Evolutionary conservation across 1,140 invertebrate genomes (phyloP).

Genomic region (Sitodiplosis mosellana): DNA sequence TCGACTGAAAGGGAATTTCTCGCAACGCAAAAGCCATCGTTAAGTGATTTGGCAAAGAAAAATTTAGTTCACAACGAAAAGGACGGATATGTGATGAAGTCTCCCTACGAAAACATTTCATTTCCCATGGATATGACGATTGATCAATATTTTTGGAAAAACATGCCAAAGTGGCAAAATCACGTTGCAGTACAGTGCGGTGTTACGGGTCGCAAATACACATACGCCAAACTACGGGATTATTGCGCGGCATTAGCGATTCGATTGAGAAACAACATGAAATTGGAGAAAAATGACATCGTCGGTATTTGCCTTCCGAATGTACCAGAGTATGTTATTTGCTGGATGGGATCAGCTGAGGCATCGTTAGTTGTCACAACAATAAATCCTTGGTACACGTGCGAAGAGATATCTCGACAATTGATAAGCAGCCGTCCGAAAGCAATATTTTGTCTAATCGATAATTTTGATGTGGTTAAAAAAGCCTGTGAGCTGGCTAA

Average conservation of each 20-base stretch:
- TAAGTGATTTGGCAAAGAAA: too few relatives aligned
- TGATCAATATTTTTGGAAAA: slow-evolving; percentile 42
- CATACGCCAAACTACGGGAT: slow-evolving; percentile 42
- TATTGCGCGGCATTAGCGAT: slow-evolving; percentile 43
- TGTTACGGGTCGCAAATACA: slow-evolving; percentile 48
- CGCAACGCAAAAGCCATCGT: too few relatives aligned
- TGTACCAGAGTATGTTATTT: slow-evolving; percentile 51
- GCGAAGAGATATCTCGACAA: slow-evolving; percentile 57
- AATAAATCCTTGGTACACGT: slow-evolving; percentile 62
- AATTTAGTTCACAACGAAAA: neutral
- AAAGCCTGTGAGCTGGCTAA: slow-evolving; percentile 26
- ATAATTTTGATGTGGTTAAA: slow-evolving; percentile 27
- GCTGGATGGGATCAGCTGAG: slow-evolving; percentile 43
- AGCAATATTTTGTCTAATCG: slow-evolving; percentile 42
- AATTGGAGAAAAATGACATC: slow-evolving; percentile 47
- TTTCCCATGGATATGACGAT: slow-evolving; percentile 31
- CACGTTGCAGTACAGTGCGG: slow-evolving; percentile 36
- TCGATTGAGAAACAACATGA: slow-evolving; percentile 41
- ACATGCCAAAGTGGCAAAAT: slow-evolving; percentile 37
- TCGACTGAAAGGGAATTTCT: too few relatives aligned
- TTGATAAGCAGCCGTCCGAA: slow-evolving; percentile 42
- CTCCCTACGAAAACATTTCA: slow-evolving; percentile 28
- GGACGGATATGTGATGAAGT: slow-evolving; percentile 7
- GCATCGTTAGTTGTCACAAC: slow-evolving; percentile 54
- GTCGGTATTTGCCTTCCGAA: slow-evolving; percentile 55